Conservation (phyloP, 2,797 vertebrate species). For the Rhinatrema bivittatum region DNA sequence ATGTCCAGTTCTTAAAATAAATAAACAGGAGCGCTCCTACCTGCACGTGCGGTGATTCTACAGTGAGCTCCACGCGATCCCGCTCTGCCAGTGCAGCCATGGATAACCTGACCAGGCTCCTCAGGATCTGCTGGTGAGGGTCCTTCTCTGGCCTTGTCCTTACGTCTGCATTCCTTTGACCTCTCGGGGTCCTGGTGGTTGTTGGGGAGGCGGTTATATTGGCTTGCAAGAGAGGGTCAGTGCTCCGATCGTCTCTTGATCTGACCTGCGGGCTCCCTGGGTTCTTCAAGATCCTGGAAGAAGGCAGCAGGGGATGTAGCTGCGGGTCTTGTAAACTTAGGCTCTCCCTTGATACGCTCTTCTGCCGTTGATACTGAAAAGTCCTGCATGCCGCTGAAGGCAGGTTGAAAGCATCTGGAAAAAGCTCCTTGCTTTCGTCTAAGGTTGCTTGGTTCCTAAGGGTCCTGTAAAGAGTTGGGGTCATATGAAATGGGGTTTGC, state of each 20-base stretch:
- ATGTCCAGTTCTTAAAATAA: no score
- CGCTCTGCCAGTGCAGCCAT: constrained; percentile 85
- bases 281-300: constrained; percentile 31
- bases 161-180: constrained; percentile 44
- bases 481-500: constrained; percentile 44
- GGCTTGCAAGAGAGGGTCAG: neutral
- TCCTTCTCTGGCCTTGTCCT: constrained; percentile 34
- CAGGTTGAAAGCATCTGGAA: constrained; percentile 32
- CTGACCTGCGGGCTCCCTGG: constrained; percentile 35
- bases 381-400: constrained; percentile 33
- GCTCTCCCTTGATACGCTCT: constrained; percentile 33
- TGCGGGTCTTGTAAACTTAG: constrained; percentile 6
- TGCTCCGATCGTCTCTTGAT: constrained; percentile 5
- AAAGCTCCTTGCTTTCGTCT: constrained; percentile 31
- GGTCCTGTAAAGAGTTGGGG: constrained; percentile 63
- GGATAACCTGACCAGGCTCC: constrained; percentile 82
- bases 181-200: constrained; percentile 51
- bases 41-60: constrained; percentile 87
- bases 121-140: constrained; percentile 72
- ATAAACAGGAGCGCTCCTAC: no score
- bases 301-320: constrained; percentile 13
- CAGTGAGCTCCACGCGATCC: constrained; percentile 63
- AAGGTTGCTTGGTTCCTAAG: constrained; percentile 54
- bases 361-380: constrained; percentile 52
- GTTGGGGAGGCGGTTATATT: neutral